Evolutionary conservation across 2,113 vertebrate species (phyloP).

Genomic region (Gulo gulo): DNA sequence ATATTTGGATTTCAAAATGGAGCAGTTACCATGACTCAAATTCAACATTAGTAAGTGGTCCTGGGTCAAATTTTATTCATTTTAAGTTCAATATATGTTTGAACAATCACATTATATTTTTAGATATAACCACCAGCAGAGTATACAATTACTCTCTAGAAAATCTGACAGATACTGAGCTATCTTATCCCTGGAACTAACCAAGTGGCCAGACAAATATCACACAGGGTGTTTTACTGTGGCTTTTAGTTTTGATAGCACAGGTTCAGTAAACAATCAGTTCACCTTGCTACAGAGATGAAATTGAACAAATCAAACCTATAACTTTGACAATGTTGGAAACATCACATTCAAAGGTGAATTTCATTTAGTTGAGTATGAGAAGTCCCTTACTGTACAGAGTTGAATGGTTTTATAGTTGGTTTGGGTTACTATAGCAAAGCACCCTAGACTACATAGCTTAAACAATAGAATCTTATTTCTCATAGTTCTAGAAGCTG

Average conservation of each 20-base stretch:
- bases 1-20: neutral
- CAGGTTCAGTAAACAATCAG: neutral
- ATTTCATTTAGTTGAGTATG: neutral
- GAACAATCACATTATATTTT: neutral
- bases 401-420: neutral
- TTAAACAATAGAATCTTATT: neutral
- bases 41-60: neutral
- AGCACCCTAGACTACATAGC: neutral
- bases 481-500: neutral
- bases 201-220: neutral
- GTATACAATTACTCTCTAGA: neutral
- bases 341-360: neutral
- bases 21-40: neutral
- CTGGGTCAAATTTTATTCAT: neutral
- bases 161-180: neutral
- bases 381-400: neutral
- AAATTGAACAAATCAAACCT: neutral
- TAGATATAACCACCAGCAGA: neutral
- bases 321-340: neutral
- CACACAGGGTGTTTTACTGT: neutral
- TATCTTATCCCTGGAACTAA: neutral
- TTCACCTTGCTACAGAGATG: neutral
- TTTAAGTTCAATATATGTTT: neutral
- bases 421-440: neutral
- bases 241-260: neutral